Base-by-base conservation (phyloP, 2,888 invertebrate genomes). In the Tetramorium bicarinatum region DNA sequence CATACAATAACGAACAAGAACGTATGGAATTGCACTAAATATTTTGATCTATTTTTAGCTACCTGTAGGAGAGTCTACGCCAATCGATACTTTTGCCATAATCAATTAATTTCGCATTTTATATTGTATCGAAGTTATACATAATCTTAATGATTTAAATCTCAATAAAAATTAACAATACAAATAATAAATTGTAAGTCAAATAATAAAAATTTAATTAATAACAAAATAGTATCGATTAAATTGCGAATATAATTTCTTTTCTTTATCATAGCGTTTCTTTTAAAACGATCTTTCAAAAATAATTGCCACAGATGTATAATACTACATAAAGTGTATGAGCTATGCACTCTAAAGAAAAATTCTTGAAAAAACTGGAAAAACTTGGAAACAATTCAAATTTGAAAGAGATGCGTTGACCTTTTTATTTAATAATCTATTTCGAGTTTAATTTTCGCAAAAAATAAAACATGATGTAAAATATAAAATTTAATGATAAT, bases 1-100 rank as follows among this genome's bases (percentile, higher is more conserved):
- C 34, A 61, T 61, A 80, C 61, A 83, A 84, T 54, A 84, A 85
- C 85, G 61, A 77, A 82, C 83, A 81, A 82, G 66, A 56, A 67
- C 56, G 47, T 81, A 82, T 29, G 61, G 29, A 77, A 80, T 80
- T 80, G 79, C 72, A 80, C 79, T 47, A 83, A 71, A 52, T 85
- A 34, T 15, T 49, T 62, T 44, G 72, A 86, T 86, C 49, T 64
- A 76, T 34, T 34, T 34, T 34, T 34, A 15, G 72, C 80, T 71
- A 62, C 62, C 44, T 69, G 67, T 56, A 61, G 56, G 56, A 66
- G 29, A 84, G 66, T 82, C 61, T 72, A 15, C 2, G n/a, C 44
- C 15, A 6, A 15, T 52, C 25, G n/a, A 41, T 64, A 34, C 25
- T 49, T 75, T 49, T 75, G 3, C 6, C n/a, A 21, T 64, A 62